These are phyloP conservation scores for Drosophila mojavensis DNA, from an alignment of 1,140 invertebrate species.

Conservation along the genomic window DNA sequence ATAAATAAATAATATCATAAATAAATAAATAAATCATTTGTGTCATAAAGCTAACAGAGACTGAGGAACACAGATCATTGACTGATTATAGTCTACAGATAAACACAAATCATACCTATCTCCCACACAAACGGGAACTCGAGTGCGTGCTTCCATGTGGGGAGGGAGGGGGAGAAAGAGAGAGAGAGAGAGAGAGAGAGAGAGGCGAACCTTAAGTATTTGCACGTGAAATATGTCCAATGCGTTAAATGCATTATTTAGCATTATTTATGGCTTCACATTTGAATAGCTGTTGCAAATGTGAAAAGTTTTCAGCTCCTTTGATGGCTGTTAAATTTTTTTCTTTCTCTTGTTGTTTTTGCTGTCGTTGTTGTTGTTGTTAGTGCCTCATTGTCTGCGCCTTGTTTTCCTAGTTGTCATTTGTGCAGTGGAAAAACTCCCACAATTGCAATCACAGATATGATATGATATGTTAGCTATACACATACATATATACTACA, in stretches of 20 bases:
- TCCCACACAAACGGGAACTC: too few species aligned
- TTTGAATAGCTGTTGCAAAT: constrained; percentile 5
- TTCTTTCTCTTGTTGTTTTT: background rate
- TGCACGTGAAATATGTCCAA: background rate
- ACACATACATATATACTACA: background rate
- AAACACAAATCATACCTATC: too few species aligned
- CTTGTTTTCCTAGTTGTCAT: constrained; percentile 73
- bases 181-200: too few species aligned
- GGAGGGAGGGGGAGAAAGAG: too few species aligned
- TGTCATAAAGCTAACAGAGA: too few species aligned
- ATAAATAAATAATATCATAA: too few species aligned
- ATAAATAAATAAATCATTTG: too few species aligned
- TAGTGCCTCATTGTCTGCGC: constrained; percentile 20
- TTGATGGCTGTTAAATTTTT: background rate
- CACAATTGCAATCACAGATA: constrained; percentile 47
- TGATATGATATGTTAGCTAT: constrained; percentile 21
- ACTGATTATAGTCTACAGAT: too few species aligned
- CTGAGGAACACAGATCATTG: too few species aligned
- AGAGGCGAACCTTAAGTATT: background rate
- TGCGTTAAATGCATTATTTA: constrained; percentile 7
- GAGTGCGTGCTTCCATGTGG: too few species aligned
- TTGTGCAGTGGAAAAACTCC: constrained; percentile 54
- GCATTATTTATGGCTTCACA: constrained; percentile 1
- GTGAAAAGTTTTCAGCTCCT: constrained; percentile 19
- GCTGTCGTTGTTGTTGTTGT: background rate